phyloP scores from a whole-genome alignment of 2,797 vertebrate genomes.

The Malacoraja senta region DNA sequence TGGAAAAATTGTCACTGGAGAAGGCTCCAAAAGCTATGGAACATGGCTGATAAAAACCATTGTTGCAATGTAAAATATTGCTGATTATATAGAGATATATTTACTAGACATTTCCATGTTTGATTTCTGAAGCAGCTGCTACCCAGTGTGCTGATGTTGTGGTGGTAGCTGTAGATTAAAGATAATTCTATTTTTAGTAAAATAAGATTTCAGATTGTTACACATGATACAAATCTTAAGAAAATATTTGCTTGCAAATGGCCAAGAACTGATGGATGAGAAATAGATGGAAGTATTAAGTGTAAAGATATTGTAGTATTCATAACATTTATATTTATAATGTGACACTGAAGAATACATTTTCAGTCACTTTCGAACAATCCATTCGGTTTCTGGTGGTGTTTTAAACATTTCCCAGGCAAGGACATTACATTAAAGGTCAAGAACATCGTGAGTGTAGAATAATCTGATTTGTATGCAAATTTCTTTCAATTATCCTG shows the following conservation, averaged over 20 bases:
- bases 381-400: background rate
- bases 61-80: background rate
- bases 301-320: background rate
- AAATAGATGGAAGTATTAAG: background rate
- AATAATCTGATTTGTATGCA: conserved; percentile 17
- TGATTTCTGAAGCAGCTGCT: background rate
- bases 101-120: background rate
- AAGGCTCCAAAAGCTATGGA: background rate
- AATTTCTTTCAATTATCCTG: conserved; percentile 1
- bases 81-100: background rate
- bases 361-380: background rate
- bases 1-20: background rate
- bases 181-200: background rate
- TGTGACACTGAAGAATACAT: background rate
- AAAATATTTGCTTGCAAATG: background rate
- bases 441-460: background rate
- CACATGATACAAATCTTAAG: background rate
- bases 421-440: conserved; percentile 28
- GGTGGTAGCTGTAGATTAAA: background rate
- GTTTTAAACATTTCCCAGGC: background rate
- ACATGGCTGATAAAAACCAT: background rate
- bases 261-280: background rate
- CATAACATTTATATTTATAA: background rate
- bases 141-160: background rate
- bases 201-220: background rate